Base-by-base conservation (phyloP, 2,113 vertebrate species). In the Malurus cyaneus region DNA sequence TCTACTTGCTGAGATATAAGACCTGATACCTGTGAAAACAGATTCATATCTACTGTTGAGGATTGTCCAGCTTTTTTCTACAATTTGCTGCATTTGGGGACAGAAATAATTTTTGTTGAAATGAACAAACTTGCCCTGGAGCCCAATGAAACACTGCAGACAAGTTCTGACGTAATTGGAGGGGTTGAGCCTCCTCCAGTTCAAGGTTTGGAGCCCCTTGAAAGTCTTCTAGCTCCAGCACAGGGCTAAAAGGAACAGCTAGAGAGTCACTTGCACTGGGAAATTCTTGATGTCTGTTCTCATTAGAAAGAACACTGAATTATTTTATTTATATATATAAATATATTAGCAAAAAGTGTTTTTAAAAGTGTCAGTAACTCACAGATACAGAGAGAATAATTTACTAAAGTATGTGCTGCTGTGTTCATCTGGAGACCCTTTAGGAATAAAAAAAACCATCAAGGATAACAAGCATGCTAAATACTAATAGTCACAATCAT, bases 401-500 rank as follows among this genome's bases (percentile, higher is more conserved):
- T 93, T 92, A 87, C 83, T 88, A 72, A 96, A 96, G 86, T 87
- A 74, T 73, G 34, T 86, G 79, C 86, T 34, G 26, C 92, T 97
- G 92, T 94, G 86, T 97, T 97, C 93, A 60, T 87, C 47, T 90
- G 61, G 72, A 97, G 87, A 77, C 88, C 94, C 96, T 97, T 94
- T 14, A 92, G 97, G 95, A 93, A n/a, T 92, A 52, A 80, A 64
- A 92, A 62, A 93, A 57, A 57, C 46, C 21, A 88, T 94, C 86
- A 92, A 95, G 80, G 84, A 96, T 97, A 97, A 96, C 92, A 97
- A 97, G 83, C 92, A 76, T 1, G 3, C 95, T 97, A 98, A 97
- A 97, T 94, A 97, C 91, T 96, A 97, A 96, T 92, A 97, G 94
- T 96, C 81, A 94, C 82, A 92, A 93, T 95, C 96, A 97, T 93